phyloP scores from a whole-genome alignment of 2,797 vertebrate genomes.

The Rhynchotus rufescens region DNA sequence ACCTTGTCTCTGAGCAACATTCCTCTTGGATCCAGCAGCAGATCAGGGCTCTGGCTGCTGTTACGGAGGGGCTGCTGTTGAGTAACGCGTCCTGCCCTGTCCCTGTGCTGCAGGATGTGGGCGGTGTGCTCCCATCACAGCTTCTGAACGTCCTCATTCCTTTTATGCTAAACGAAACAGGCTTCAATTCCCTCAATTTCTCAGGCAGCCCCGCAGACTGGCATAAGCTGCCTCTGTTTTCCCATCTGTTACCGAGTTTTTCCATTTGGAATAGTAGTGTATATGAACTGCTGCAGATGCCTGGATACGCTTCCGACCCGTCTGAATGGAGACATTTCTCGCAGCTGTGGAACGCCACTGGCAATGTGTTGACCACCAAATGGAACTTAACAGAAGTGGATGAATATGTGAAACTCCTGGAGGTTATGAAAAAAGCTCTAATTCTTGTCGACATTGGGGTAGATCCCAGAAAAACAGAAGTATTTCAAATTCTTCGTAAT shows the following conservation, averaged over 20 bases:
- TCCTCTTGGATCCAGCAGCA: slow-evolving; percentile 54
- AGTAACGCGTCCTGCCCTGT: slow-evolving; percentile 4
- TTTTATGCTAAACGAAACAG: not conserved
- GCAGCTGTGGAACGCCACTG: not conserved
- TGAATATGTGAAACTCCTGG: slow-evolving; percentile 44
- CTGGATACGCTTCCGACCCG: slow-evolving; percentile 1
- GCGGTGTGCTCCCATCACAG: not conserved
- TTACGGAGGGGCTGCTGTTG: not conserved
- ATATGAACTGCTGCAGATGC: slow-evolving; percentile 10
- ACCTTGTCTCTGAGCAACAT: not conserved
- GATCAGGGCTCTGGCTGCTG: not conserved
- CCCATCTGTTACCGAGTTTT: not conserved
- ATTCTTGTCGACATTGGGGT: slow-evolving; percentile 14
- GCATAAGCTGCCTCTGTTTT: not conserved
- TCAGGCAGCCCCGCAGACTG: not conserved
- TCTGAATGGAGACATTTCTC: slow-evolving; percentile 11
- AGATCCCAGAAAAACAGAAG: not conserved
- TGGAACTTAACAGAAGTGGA: slow-evolving; percentile 29
- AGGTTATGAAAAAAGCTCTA: slow-evolving; percentile 24
- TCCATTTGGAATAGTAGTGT: slow-evolving; percentile 14
- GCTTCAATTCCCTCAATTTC: not conserved
- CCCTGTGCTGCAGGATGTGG: not conserved
- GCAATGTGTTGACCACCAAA: slow-evolving; percentile 12
- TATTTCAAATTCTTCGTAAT: slow-evolving; percentile 3
- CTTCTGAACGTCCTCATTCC: not conserved